These are phyloP conservation scores for Drosophila equinoxialis DNA, from an alignment of 1,140 invertebrate species.

Conservation along the genomic window DNA sequence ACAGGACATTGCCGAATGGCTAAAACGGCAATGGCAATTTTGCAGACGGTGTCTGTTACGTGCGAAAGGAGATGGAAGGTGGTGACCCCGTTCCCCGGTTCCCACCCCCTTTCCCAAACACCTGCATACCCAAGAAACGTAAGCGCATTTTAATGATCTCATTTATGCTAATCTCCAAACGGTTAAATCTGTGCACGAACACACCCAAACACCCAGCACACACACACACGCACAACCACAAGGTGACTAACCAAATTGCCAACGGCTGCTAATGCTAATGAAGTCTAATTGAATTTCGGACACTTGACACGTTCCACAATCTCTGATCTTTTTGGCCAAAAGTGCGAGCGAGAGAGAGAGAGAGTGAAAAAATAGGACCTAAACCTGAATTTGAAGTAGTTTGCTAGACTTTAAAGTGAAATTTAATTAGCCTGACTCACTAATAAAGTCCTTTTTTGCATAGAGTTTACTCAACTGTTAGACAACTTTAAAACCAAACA, in stretches of 20 bases:
- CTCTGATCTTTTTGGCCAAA: slow-evolving; percentile 64
- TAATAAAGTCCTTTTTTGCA: neutral
- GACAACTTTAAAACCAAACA: neutral
- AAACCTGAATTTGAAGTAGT: slow-evolving; percentile 6
- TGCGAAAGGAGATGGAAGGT: slow-evolving; percentile 52
- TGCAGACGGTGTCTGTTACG: slow-evolving; percentile 67
- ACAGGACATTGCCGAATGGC: slow-evolving; percentile 20
- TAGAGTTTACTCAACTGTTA: neutral
- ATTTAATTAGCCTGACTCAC: slow-evolving; percentile 5
- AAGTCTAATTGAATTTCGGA: slow-evolving; percentile 81
- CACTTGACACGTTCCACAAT: slow-evolving; percentile 79
- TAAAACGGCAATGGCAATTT: slow-evolving; percentile 42
- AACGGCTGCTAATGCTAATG: slow-evolving; percentile 79
- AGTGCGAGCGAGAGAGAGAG: too few species aligned
- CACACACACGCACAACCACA: slow-evolving; percentile 31
- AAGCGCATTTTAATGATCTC: slow-evolving; percentile 82
- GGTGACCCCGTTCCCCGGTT: slow-evolving; percentile 32
- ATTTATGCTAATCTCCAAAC: slow-evolving; percentile 80
- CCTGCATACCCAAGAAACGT: slow-evolving; percentile 57
- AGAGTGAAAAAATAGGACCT: neutral
- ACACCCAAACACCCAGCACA: slow-evolving; percentile 41
- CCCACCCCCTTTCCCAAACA: neutral
- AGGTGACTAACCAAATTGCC: slow-evolving; percentile 40
- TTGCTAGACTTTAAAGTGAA: slow-evolving; percentile 33
- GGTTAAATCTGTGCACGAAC: slow-evolving; percentile 76